A percentile compares a stretch with the other conserved stretches of the same genome.
Evolutionary conservation across 1,140 invertebrate species (phyloP).

Genomic region (Babylonia areolata): DNA sequence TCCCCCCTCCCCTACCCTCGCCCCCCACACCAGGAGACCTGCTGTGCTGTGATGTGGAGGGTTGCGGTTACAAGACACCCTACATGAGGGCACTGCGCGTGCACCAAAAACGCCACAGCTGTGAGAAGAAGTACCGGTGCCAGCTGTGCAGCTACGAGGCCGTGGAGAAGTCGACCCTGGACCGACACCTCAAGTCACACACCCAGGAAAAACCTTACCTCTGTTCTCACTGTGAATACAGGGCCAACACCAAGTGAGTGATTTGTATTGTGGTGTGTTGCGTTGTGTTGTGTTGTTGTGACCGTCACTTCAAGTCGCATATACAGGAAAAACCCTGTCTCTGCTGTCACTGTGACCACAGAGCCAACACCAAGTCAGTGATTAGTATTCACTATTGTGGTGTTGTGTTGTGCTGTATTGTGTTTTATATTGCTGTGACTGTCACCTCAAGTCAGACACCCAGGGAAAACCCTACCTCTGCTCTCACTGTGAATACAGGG

Average conservation of each 20-base stretch:
- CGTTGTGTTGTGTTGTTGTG: too few species aligned
- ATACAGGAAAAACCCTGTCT: background rate
- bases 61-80: conserved; percentile 25
- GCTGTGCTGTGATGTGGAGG: conserved; percentile 29
- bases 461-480: conserved; percentile 14
- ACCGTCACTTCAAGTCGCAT: conserved; percentile 7
- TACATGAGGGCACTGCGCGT: conserved; percentile 22
- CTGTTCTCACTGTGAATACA: conserved; percentile 8
- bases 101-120: conserved; percentile 25
- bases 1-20: too few species aligned
- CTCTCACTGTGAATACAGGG: background rate
- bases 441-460: conserved; percentile 16
- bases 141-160: conserved; percentile 7
- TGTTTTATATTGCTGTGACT: too few species aligned
- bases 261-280: background rate
- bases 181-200: conserved; percentile 19
- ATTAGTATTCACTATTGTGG: too few species aligned
- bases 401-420: too few species aligned
- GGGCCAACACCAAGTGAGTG: conserved; percentile 23
- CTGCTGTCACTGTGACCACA: too few species aligned
- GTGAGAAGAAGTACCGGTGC: conserved; percentile 26
- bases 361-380: too few species aligned
- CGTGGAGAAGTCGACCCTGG: background rate
- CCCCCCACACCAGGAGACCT: conserved; percentile 20
- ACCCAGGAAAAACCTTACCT: background rate